These are phyloP conservation scores for Alouatta palliata DNA, from an alignment of 2,113 vertebrate species.

Conservation along the genomic window DNA sequence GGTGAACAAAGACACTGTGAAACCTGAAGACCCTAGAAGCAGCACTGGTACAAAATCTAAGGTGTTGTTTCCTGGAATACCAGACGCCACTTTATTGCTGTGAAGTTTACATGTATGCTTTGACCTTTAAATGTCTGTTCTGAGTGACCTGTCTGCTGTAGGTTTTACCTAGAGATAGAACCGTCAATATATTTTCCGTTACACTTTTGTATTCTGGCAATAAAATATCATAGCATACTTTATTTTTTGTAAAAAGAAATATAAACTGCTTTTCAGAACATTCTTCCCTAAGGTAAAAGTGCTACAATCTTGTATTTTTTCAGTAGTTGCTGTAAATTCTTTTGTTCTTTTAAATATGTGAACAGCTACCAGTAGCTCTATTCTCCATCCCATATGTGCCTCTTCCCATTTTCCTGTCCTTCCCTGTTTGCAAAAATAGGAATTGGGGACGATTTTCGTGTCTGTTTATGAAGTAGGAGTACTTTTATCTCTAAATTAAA, in stretches of 20 bases:
- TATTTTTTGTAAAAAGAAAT: slow-evolving; percentile 25
- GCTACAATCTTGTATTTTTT: background rate
- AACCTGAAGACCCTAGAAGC: background rate
- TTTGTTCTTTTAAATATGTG: background rate
- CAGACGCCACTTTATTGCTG: background rate
- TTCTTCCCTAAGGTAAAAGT: background rate
- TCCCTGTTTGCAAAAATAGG: background rate
- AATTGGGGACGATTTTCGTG: background rate
- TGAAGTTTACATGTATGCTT: background rate
- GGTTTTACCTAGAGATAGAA: slow-evolving; percentile 3
- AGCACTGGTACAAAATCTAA: background rate
- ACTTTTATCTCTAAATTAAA: background rate
- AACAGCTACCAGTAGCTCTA: background rate
- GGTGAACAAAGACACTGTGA: background rate
- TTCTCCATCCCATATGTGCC: background rate
- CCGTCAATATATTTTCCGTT: background rate
- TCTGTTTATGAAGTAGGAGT: background rate
- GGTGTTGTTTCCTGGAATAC: background rate
- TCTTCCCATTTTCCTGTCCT: background rate
- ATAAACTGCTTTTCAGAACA: background rate
- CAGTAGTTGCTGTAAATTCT: background rate
- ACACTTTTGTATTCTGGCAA: slow-evolving; percentile 25
- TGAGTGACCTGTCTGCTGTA: background rate
- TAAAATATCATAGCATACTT: background rate
- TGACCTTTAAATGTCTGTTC: background rate